Evolutionary conservation across 2,797 vertebrate genomes (phyloP).

Genomic region (Enteromius afrohamiltoni): DNA sequence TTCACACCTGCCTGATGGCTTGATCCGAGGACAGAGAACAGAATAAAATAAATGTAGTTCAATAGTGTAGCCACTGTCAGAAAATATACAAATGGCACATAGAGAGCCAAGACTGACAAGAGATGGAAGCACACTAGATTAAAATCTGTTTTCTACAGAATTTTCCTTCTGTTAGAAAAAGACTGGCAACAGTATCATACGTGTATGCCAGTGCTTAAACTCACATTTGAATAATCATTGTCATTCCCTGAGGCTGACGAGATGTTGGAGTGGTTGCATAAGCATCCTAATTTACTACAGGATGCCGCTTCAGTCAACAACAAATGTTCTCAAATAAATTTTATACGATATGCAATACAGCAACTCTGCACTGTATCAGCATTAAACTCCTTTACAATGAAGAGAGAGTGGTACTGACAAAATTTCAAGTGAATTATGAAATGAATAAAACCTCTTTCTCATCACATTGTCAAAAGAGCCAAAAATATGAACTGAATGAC

Average conservation of each 20-base stretch:
- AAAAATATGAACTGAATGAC: background rate
- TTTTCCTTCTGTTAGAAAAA: slow-evolving; percentile 29
- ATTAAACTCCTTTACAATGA: slow-evolving; percentile 1
- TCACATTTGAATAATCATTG: slow-evolving; percentile 28
- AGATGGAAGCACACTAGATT: slow-evolving; percentile 33
- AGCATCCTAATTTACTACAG: slow-evolving; percentile 19
- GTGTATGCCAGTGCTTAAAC: slow-evolving; percentile 3
- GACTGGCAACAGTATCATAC: slow-evolving; percentile 7
- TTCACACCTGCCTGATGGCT: slow-evolving; percentile 31
- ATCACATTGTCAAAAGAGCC: background rate
- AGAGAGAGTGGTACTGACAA: background rate
- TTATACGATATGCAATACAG: background rate
- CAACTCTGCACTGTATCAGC: background rate
- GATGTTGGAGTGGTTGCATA: slow-evolving; percentile 29
- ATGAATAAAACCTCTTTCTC: background rate
- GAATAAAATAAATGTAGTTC: background rate
- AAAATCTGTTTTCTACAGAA: slow-evolving; percentile 5
- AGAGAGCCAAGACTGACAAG: slow-evolving; percentile 24
- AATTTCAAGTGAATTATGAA: background rate
- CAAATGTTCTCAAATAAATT: slow-evolving; percentile 21
- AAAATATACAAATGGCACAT: background rate
- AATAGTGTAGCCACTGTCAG: background rate
- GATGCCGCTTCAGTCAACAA: slow-evolving; percentile 23
- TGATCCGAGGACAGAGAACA: slow-evolving; percentile 16
- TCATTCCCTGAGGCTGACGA: slow-evolving; percentile 31